Evolutionary conservation across 1,140 invertebrate genomes (phyloP).

Genomic region (Drosophila asahinai): DNA sequence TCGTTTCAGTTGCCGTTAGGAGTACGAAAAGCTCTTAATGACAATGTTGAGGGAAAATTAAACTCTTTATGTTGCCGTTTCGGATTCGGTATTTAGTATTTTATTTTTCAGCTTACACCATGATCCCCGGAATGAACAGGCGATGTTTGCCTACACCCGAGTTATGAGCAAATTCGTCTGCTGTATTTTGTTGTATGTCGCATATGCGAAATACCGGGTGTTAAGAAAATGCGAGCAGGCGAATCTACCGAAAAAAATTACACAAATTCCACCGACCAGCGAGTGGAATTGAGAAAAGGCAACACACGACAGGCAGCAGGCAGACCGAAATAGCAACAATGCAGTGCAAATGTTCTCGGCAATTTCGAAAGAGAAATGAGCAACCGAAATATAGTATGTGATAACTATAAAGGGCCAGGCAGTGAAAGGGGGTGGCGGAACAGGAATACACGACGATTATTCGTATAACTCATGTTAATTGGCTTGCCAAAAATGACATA

Average conservation of each 20-base stretch:
- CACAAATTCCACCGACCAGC: slow-evolving; percentile 28
- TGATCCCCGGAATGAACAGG: slow-evolving; percentile 21
- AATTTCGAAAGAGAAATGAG: slow-evolving; percentile 15
- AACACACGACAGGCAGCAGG: slow-evolving; percentile 12
- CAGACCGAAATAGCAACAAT: slow-evolving; percentile 15
- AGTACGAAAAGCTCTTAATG: slow-evolving; percentile 25
- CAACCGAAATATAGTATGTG: slow-evolving; percentile 15
- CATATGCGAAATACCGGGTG: slow-evolving; percentile 79
- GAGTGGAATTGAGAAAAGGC: slow-evolving; percentile 19
- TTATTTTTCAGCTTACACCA: slow-evolving; percentile 29
- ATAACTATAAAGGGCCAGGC: slow-evolving; percentile 12
- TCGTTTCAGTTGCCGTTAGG: slow-evolving; percentile 25
- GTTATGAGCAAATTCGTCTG: slow-evolving; percentile 69
- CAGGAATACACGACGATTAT: slow-evolving; percentile 12
- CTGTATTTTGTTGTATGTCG: slow-evolving; percentile 76
- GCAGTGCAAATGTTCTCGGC: slow-evolving; percentile 14
- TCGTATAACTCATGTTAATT: slow-evolving; percentile 42
- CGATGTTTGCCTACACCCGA: slow-evolving; percentile 65
- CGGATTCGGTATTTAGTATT: slow-evolving; percentile 22
- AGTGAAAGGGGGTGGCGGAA: not conserved
- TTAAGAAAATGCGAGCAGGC: slow-evolving; percentile 63
- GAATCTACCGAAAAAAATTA: slow-evolving; percentile 44
- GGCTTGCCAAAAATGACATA: slow-evolving; percentile 22
- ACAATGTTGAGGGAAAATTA: slow-evolving; percentile 32
- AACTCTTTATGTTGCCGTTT: slow-evolving; percentile 43